Evolutionary conservation across 2,888 invertebrate species (phyloP).

Genomic region (Steinernema hermaphroditum): DNA sequence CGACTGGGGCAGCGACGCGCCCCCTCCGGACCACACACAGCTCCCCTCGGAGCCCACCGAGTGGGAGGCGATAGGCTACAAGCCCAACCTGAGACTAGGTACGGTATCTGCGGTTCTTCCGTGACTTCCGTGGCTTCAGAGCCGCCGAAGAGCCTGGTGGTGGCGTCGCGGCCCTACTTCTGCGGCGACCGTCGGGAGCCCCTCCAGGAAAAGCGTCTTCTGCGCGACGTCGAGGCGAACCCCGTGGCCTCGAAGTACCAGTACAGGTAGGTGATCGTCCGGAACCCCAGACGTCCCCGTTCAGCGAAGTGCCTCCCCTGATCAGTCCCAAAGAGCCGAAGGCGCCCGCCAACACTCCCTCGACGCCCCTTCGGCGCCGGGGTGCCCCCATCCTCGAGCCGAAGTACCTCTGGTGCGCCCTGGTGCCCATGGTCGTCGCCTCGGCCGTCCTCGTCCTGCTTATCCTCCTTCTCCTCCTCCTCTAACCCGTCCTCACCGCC

Average conservation of each 20-base stretch:
- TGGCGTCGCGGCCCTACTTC: constrained; percentile 18
- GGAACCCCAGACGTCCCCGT: background rate
- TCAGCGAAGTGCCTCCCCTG: constrained; percentile 12
- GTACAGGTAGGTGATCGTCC: background rate
- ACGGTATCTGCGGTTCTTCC: no score
- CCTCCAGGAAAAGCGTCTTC: background rate
- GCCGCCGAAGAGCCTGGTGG: constrained; percentile 11
- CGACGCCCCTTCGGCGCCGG: background rate
- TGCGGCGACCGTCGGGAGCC: constrained; percentile 11
- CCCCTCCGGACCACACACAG: background rate
- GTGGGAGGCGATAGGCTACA: constrained; percentile 15
- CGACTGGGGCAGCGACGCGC: constrained; percentile 13
- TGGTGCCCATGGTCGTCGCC: constrained; percentile 12
- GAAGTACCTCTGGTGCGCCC: constrained; percentile 28
- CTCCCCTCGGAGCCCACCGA: background rate
- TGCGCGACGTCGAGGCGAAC: constrained; percentile 5
- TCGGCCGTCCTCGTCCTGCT: constrained; percentile 15
- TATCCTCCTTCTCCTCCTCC: constrained; percentile 7
- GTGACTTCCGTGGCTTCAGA: no score
- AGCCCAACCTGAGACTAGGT: constrained; percentile 7
- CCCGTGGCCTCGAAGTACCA: constrained; percentile 2
- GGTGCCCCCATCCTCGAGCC: constrained; percentile 12
- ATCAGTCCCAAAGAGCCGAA: constrained; percentile 1
- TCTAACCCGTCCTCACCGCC: background rate
- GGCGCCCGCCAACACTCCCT: background rate